A percentile compares a stretch with the other conserved stretches of the same genome.
Evolutionary conservation across 2,888 invertebrate species (phyloP).

Genomic region (Hylaea fasciaria): DNA sequence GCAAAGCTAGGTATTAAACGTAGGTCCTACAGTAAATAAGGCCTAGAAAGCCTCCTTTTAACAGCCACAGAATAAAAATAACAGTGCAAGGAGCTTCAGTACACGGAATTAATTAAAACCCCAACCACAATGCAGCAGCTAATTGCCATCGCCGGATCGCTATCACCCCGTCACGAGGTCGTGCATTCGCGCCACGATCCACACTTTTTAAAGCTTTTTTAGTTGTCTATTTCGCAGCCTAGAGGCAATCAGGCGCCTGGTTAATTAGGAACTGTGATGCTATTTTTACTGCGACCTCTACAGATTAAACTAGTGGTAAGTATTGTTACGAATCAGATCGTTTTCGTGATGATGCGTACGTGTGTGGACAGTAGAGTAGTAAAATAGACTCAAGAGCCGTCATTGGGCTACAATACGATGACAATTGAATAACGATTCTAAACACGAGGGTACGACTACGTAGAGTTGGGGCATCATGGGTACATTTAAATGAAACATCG

Average conservation of each 20-base stretch:
- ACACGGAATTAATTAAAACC: background rate
- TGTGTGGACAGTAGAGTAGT: conserved; percentile 22
- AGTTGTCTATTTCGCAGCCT: background rate
- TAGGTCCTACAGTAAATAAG: too few relatives aligned
- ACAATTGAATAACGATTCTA: conserved; percentile 83
- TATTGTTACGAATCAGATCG: conserved; percentile 21
- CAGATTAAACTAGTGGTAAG: too few relatives aligned
- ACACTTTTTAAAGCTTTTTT: conserved; percentile 8
- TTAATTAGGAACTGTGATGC: conserved; percentile 4
- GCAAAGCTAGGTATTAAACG: too few relatives aligned
- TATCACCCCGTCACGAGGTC: conserved; percentile 19
- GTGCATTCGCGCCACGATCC: conserved; percentile 7
- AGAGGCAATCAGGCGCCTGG: conserved; percentile 8
- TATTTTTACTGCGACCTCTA: background rate
- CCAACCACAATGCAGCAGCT: conserved; percentile 9
- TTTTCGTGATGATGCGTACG: background rate
- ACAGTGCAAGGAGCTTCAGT: too few relatives aligned
- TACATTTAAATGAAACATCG: background rate
- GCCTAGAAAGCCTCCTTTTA: too few relatives aligned
- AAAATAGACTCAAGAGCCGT: conserved; percentile 60
- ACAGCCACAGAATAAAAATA: too few relatives aligned
- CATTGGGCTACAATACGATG: conserved; percentile 70
- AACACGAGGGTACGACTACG: conserved; percentile 63
- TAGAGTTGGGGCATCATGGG: conserved; percentile 53
- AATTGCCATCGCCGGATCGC: conserved; percentile 20